A percentile compares a stretch with the other conserved stretches of the same genome.
phyloP scores from a whole-genome alignment of 2,113 vertebrate genomes.

The Melanocharis versteri region DNA sequence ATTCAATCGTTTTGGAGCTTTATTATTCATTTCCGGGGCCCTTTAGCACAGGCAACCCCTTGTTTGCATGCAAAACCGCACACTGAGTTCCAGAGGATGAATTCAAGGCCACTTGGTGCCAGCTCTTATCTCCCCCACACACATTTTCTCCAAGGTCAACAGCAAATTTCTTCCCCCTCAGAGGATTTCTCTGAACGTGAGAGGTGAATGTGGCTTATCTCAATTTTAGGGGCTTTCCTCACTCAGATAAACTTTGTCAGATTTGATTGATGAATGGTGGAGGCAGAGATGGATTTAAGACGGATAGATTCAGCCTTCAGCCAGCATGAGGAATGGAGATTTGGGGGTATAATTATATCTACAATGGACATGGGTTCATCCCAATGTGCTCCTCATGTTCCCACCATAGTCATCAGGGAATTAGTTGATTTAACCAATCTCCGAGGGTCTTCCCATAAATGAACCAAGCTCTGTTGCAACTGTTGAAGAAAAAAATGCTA shows the following conservation, averaged over 20 bases:
- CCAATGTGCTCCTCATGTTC: neutral
- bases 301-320: accelerated
- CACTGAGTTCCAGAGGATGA: neutral
- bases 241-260: neutral
- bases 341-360: neutral
- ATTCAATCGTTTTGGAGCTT: accelerated
- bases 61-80: neutral
- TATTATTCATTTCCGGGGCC: neutral
- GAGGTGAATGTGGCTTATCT: neutral
- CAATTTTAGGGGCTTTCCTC: neutral
- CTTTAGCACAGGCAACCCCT: accelerated
- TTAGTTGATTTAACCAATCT: neutral
- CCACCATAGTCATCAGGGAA: neutral
- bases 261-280: neutral
- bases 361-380: neutral
- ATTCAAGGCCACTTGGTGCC: neutral
- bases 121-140: neutral
- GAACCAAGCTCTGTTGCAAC: neutral
- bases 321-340: accelerated
- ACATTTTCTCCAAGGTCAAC: neutral
- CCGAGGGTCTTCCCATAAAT: neutral
- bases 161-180: neutral
- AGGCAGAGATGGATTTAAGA: neutral
- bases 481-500: neutral
- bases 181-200: neutral